Conservation (phyloP, 2,113 vertebrate species). For the Xenus cinereus region DNA sequence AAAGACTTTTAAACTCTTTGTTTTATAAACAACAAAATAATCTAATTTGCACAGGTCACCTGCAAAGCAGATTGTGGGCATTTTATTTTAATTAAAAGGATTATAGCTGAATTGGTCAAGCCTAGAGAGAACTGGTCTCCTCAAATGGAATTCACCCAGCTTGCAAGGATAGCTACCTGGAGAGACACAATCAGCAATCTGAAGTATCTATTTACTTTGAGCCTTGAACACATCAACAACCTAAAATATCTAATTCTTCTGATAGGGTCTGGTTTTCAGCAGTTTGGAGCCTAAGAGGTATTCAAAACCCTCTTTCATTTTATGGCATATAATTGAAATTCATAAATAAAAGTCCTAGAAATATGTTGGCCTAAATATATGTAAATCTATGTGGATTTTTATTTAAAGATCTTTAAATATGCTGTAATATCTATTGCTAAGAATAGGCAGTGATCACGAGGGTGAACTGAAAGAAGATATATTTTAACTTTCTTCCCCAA, state of each 20-base stretch:
- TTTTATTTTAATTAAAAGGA: slow-evolving; percentile 6
- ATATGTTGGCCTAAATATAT: neutral
- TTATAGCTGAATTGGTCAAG: neutral
- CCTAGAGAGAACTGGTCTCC: neutral
- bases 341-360: neutral
- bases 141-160: neutral
- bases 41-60: neutral
- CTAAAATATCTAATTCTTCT: neutral
- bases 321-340: neutral
- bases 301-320: neutral
- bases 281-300: neutral
- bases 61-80: neutral
- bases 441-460: neutral
- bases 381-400: neutral
- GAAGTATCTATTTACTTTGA: neutral
- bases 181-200: neutral
- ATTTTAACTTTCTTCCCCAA: neutral
- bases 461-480: neutral
- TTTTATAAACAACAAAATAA: neutral
- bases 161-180: neutral
- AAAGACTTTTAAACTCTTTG: neutral
- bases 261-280: neutral
- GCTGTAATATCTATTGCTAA: neutral
- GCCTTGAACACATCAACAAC: neutral
- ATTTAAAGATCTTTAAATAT: neutral